A percentile compares a stretch with the other conserved stretches of the same genome.
Evolutionary conservation across 2,113 vertebrate genomes (phyloP).

Genomic region (Stegastes partitus): DNA sequence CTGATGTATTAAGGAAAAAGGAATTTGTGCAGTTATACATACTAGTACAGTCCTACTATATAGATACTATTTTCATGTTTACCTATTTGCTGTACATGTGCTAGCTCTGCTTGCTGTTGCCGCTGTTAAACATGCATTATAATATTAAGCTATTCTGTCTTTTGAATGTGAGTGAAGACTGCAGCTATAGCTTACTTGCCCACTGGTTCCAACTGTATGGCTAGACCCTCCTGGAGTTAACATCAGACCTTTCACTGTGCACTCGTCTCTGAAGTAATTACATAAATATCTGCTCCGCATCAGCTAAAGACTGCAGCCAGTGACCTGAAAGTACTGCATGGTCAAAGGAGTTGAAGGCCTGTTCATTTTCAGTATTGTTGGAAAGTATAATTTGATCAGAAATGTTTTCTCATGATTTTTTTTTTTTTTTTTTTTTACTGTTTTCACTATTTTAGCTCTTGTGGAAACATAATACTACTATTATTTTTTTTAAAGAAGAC

Average conservation of each 20-base stretch:
- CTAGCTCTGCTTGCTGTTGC: constrained; percentile 74
- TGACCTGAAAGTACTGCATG: neutral
- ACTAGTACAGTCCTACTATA: neutral
- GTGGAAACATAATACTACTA: constrained; percentile 44
- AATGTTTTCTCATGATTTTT: constrained; percentile 15
- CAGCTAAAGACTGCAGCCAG: constrained; percentile 35
- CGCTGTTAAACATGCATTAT: constrained; percentile 66
- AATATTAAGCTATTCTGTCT: constrained; percentile 42
- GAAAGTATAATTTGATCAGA: constrained; percentile 51
- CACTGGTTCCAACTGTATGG: constrained; percentile 53
- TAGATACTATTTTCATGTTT: constrained; percentile 13
- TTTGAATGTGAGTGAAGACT: constrained; percentile 27
- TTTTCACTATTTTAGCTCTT: constrained; percentile 23
- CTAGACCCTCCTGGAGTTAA: constrained; percentile 41
- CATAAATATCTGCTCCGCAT: constrained; percentile 55
- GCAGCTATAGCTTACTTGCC: constrained; percentile 3
- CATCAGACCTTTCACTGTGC: constrained; percentile 57
- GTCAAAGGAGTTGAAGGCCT: constrained; percentile 14
- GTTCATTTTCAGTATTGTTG: constrained; percentile 42
- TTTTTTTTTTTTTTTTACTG: neutral
- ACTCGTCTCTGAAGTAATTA: constrained; percentile 42
- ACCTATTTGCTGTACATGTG: constrained; percentile 62
- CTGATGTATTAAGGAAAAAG: neutral
- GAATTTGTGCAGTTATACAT: neutral
- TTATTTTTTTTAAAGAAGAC: constrained; percentile 48